Evolutionary conservation across 2,888 invertebrate genomes (phyloP).

Genomic region (Eutolmus rufibarbis): DNA sequence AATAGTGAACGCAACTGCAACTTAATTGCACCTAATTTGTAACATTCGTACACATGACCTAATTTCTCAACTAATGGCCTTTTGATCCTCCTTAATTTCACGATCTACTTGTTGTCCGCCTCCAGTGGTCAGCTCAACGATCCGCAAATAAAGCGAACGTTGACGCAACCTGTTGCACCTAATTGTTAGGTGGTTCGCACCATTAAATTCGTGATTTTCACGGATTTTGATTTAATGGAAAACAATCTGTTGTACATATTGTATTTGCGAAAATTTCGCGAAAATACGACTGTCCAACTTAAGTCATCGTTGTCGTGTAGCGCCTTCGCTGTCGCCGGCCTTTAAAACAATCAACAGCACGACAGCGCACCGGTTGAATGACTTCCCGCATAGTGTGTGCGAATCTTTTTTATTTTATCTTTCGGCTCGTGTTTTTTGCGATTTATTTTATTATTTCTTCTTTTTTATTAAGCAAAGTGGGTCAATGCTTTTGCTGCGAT

Average conservation of each 20-base stretch:
- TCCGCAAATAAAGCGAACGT: not conserved
- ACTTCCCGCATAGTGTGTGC: conserved; percentile 19
- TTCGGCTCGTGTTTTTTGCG: not conserved
- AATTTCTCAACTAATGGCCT: not conserved
- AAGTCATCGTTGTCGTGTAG: not conserved
- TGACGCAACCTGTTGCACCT: not conserved
- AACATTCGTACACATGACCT: not conserved
- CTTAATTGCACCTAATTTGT: not conserved
- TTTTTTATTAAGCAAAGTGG: not conserved
- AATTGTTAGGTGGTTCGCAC: not conserved
- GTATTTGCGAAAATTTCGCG: not conserved
- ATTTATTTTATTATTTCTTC: not conserved
- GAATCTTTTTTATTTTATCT: not conserved
- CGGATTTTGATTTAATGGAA: not conserved
- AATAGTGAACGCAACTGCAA: not conserved
- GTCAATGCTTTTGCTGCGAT: conserved; percentile 23
- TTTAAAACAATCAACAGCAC: not conserved
- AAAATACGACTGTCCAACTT: not conserved
- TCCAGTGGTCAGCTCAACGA: not conserved
- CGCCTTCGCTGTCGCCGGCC: not conserved
- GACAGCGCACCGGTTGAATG: not conserved
- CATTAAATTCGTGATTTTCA: not conserved
- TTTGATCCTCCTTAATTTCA: not conserved
- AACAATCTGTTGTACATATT: not conserved
- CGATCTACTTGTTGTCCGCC: not conserved